Evolutionary conservation across 2,888 invertebrate genomes (phyloP), one percentile per base, ranked within the genome.

Genomic region (Volucella bombylans): DNA sequence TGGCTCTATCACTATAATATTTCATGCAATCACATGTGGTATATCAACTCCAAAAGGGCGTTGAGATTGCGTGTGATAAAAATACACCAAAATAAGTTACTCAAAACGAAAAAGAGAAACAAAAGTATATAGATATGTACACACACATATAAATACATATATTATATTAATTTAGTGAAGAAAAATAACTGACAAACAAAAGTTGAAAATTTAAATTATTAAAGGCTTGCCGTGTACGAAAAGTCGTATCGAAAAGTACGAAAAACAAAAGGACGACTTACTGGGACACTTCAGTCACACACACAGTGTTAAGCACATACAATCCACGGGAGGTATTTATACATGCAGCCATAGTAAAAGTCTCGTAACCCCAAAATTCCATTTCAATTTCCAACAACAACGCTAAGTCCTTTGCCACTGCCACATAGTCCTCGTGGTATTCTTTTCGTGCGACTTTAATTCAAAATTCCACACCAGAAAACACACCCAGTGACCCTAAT

Each of bases 401-500:
- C 14, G 23, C 43, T 43, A 31, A 31, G 31, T 31, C 31, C 31
- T 31, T 31, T 43, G 54, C 67, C 43, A 9, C 52, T 57, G 61
- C 31, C 15, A 31, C 8, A 57, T 65, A 15, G 47, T 59, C 10
- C 31, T 11, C 38, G 11, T 31, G 38, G 38, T 38, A 38, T 47
- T 65, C 69, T 39, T 23, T 69, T 79, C 65, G 79, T 67, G 80
- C 39, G 74, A 62, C 83, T 83, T 65, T 69, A 71, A 79, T 80
- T 80, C 71, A 61, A 23, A 83, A 76, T 71, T 80, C 61, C 54
- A 45, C 54, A 76, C 62, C 55, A 68, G 61, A 87, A 86, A 87
- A 89, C 90, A 89, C 90, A 89, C 90, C 90, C 89, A 90, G 89
- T 90, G 90, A 90, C 90, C 90, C 89, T 90, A 89, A 90, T 90